Evolutionary conservation across 1,140 invertebrate genomes (phyloP), one percentile per base, ranked within the genome.

Genomic region (Chrysoperla carnea): DNA sequence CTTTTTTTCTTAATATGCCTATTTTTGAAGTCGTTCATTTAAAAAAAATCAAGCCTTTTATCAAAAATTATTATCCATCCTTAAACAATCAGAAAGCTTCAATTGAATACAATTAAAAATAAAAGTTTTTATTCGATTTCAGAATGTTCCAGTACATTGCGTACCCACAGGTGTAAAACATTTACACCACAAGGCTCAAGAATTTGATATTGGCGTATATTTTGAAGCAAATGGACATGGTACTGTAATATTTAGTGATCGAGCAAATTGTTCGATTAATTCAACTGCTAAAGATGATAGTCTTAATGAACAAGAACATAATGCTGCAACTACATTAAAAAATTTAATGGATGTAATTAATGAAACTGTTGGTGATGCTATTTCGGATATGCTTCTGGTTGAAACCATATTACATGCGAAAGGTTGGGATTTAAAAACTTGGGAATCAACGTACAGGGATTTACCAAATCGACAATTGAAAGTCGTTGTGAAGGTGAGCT

Each of bases 161-260:
- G 86, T 84, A 7, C 75, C 83, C 38, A 99, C 96, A 9, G 96
- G 96, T n/a, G 92, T 99, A 0, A 99, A 99, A 62, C 76, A 98
- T 68, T 66, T 99, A n/a, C 94, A 99, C 59, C 82, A 86, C 50
- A 81, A 81, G 60, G 94, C 95, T 0, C 51, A 75, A 27, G 72
- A 89, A 42, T 97, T 80, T 67, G 94, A 99, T 57, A 81, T 99
- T 54, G 95, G 94, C 4, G 73, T 99, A 11, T 99, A 99, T 64
- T 99, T 99, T 68, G 96, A 99, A 67, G 93, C 96, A 0, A 99
- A 99, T 68, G 96, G 96, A 0, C 96, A 99, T 68, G 96, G 96
- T 8, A 99, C 95, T 1, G 82, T 88, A 7, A 57, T 88, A 1
- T 87, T 88, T 43, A 88, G 79, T 51, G 58, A 74, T 2, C 59